Evolutionary conservation across 2,797 vertebrate species (phyloP).

Genomic region (Loris lydekkerianus): DNA sequence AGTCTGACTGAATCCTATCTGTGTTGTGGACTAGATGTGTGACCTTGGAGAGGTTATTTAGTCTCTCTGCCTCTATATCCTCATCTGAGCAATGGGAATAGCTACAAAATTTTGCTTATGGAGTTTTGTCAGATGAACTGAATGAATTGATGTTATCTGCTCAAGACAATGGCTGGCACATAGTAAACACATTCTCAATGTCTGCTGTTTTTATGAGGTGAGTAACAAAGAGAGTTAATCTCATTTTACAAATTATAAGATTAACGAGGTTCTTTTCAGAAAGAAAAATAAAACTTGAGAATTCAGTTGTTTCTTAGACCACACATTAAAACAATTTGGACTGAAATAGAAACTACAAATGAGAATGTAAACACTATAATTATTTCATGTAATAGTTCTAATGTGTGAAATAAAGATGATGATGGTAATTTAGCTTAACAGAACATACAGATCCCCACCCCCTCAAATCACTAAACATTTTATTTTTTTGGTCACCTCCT

Average conservation of each 20-base stretch:
- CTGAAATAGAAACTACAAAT: conserved; percentile 9
- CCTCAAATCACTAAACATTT: neutral
- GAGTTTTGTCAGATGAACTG: neutral
- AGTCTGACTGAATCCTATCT: neutral
- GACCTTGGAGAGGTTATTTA: neutral
- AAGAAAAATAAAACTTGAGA: conserved; percentile 36
- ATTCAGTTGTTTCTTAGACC: conserved; percentile 23
- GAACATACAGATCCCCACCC: neutral
- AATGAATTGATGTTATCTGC: neutral
- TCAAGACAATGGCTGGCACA: neutral
- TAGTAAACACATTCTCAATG: neutral
- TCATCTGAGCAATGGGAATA: neutral
- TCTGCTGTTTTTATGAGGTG: neutral
- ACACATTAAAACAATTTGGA: neutral
- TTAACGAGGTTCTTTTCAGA: conserved; percentile 35
- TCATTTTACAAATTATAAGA: conserved; percentile 52
- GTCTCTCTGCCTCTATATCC: neutral
- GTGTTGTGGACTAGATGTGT: neutral
- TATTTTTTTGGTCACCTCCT: neutral
- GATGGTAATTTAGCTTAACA: neutral
- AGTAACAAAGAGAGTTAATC: conserved; percentile 15
- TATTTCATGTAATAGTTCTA: neutral
- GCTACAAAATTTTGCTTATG: neutral
- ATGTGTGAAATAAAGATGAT: neutral
- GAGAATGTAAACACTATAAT: neutral